Conservation (phyloP, 2,888 invertebrate genomes). For the Choreutis nemorana region DNA sequence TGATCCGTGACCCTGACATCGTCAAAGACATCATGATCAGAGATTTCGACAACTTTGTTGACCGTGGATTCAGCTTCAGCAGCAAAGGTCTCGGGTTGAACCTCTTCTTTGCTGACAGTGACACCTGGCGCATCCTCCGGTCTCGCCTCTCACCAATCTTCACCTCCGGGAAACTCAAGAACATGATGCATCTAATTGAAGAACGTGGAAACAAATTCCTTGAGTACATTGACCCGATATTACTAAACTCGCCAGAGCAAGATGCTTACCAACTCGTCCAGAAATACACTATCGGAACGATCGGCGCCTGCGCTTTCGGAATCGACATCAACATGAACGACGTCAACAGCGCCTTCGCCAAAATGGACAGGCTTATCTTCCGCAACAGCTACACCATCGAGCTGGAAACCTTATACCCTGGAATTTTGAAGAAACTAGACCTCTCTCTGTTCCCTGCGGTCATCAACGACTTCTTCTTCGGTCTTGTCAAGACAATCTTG, state of each 20-base stretch:
- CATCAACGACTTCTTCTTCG: constrained; percentile 8
- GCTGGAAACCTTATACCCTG: constrained; percentile 6
- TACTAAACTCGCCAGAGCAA: constrained; percentile 3
- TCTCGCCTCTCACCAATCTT: constrained; percentile 8
- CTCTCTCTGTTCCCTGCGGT: constrained; percentile 6
- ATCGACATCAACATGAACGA: constrained; percentile 8
- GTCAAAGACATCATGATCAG: constrained; percentile 8
- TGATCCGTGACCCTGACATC: constrained; percentile 7
- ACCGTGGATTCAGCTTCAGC: constrained; percentile 8
- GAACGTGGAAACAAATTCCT: constrained; percentile 6
- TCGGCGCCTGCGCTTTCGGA: constrained; percentile 9
- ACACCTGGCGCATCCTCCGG: constrained; percentile 10
- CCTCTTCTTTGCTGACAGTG: constrained; percentile 9
- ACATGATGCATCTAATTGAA: constrained; percentile 8
- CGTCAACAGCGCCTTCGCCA: constrained; percentile 5
- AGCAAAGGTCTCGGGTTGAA: constrained; percentile 8
- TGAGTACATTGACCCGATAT: constrained; percentile 2
- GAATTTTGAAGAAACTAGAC: constrained; percentile 7
- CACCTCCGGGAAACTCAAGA: constrained; percentile 8
- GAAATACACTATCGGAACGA: constrained; percentile 7
- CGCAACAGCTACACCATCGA: constrained; percentile 3
- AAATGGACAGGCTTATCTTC: constrained; percentile 7
- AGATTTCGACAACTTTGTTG: constrained; percentile 9
- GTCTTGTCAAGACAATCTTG: constrained; percentile 7
- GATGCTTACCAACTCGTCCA: constrained; percentile 6